A percentile compares a stretch with the other conserved stretches of the same genome.
These are phyloP conservation scores for Sebastes goodei DNA, from an alignment of 2,797 vertebrate species.

Conservation along the genomic window DNA sequence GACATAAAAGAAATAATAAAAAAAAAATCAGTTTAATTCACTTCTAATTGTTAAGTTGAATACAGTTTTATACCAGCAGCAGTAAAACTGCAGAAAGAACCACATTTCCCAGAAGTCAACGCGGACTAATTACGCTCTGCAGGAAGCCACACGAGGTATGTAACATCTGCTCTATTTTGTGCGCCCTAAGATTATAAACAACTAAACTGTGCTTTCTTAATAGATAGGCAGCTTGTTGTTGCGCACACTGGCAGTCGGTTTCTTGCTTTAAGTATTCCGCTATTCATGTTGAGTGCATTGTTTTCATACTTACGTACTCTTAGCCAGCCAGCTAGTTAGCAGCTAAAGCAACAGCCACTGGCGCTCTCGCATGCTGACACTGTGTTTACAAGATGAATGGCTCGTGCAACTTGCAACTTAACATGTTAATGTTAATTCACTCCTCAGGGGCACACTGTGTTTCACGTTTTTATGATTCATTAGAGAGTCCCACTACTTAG, in stretches of 20 bases:
- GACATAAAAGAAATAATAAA: too few species aligned
- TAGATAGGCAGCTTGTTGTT: fast-evolving
- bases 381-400: background rate
- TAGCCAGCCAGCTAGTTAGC: conserved; percentile 11
- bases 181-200: fast-evolving
- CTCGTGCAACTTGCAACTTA: conserved; percentile 39
- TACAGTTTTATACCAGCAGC: background rate
- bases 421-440: background rate
- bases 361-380: background rate
- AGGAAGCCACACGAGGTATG: conserved; percentile 26
- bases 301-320: background rate
- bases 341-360: background rate
- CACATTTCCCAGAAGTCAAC: conserved; percentile 32
- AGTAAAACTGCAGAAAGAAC: background rate
- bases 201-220: fast-evolving
- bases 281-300: background rate
- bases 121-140: background rate
- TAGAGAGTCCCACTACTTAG: fast-evolving
- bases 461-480: background rate
- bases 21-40: background rate
- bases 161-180: fast-evolving
- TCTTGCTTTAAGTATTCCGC: fast-evolving
- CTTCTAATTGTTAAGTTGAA: background rate
- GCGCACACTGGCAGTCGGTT: fast-evolving
- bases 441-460: too few species aligned